Evolutionary conservation across 1,140 invertebrate genomes (phyloP).

Genomic region (Drosophila virilis): DNA sequence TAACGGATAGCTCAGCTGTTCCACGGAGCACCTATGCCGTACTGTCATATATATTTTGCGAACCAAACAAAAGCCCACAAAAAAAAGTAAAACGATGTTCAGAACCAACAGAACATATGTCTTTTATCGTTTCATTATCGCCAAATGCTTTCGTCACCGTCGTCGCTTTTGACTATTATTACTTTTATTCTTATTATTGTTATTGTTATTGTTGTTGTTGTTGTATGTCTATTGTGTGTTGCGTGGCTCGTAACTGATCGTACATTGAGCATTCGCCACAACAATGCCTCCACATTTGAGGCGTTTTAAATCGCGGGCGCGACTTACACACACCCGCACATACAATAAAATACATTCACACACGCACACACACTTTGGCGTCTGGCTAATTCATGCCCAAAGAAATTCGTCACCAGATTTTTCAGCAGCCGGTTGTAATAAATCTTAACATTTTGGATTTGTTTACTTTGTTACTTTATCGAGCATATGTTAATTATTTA

Average conservation of each 20-base stretch:
- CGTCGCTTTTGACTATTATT: slow-evolving; percentile 55
- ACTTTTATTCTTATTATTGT: slow-evolving; percentile 44
- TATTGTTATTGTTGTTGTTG: slow-evolving; percentile 30
- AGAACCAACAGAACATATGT: slow-evolving; percentile 37
- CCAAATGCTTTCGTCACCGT: slow-evolving; percentile 74
- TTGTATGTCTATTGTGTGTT: slow-evolving; percentile 58
- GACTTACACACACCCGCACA: slow-evolving; percentile 32
- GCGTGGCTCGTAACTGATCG: slow-evolving; percentile 52
- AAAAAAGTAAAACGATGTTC: neutral
- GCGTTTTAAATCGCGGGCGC: slow-evolving; percentile 58
- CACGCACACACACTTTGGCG: slow-evolving; percentile 5
- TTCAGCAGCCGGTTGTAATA: slow-evolving; percentile 16
- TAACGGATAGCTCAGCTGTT: slow-evolving; percentile 36
- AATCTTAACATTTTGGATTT: slow-evolving; percentile 16
- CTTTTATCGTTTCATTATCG: slow-evolving; percentile 80
- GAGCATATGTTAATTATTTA: slow-evolving; percentile 47
- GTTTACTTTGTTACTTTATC: slow-evolving; percentile 22
- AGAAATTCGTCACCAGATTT: slow-evolving; percentile 35
- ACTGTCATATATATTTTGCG: slow-evolving; percentile 32
- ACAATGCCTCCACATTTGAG: slow-evolving; percentile 64
- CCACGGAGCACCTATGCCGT: slow-evolving; percentile 22
- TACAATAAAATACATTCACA: slow-evolving; percentile 5
- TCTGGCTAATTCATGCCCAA: slow-evolving; percentile 30
- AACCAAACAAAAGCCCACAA: slow-evolving; percentile 5
- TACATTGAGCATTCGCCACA: slow-evolving; percentile 47